Conservation (phyloP, 1,140 invertebrate species). For the Riptortus pedestris region DNA sequence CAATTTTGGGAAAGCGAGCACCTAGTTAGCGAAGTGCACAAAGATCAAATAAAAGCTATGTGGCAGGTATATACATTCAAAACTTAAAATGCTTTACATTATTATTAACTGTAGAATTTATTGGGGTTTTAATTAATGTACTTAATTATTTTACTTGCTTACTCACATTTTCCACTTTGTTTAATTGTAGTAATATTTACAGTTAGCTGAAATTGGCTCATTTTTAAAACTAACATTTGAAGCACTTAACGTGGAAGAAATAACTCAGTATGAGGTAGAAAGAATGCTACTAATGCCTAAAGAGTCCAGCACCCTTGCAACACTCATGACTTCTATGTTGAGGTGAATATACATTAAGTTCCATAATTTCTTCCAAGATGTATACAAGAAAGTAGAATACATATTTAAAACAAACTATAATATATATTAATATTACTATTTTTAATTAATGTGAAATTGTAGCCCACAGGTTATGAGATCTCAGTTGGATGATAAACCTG, state of each 20-base stretch:
- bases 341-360: constrained; percentile 30
- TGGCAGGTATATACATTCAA: constrained; percentile 17
- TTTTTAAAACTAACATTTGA: constrained; percentile 42
- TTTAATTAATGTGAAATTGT: neutral
- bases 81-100: too few relatives aligned
- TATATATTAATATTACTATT: neutral
- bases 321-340: constrained; percentile 44
- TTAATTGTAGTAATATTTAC: too few relatives aligned
- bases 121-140: too few relatives aligned
- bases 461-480: constrained; percentile 22
- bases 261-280: constrained; percentile 44
- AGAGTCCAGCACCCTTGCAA: constrained; percentile 39
- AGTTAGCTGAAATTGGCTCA: constrained; percentile 39
- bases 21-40: neutral
- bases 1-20: constrained; percentile 16
- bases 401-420: neutral
- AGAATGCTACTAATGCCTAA: constrained; percentile 42
- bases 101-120: too few relatives aligned
- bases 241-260: constrained; percentile 36
- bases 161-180: too few relatives aligned
- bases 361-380: too few relatives aligned
- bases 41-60: constrained; percentile 9
- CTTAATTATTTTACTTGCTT: too few relatives aligned
- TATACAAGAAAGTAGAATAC: neutral
- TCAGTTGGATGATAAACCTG: constrained; percentile 34